phyloP scores from a whole-genome alignment of 2,113 vertebrate species.

The Alces alces region DNA sequence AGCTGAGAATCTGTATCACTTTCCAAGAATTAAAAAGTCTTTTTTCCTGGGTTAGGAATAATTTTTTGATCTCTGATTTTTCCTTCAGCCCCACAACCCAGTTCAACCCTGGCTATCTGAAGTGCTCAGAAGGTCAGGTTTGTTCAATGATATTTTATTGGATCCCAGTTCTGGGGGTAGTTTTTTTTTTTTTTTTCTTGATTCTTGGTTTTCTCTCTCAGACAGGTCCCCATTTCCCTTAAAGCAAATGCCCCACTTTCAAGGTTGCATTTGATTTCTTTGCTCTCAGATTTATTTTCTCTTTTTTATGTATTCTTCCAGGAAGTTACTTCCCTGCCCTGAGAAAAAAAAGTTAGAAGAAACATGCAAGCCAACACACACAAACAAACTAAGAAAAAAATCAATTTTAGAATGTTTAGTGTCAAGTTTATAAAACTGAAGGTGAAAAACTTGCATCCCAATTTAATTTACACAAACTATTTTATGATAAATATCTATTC shows the following conservation, averaged over 20 bases:
- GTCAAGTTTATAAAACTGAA: neutral
- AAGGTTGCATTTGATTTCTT: neutral
- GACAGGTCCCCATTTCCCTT: neutral
- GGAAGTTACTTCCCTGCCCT: neutral
- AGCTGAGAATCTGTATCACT: neutral
- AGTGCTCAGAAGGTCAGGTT: neutral
- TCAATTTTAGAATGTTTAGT: neutral
- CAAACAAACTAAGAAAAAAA: neutral
- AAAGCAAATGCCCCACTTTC: neutral
- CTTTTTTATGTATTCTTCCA: neutral
- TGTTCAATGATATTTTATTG: neutral
- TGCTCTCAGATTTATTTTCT: neutral
- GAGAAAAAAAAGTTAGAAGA: neutral
- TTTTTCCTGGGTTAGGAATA: neutral
- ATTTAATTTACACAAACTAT: neutral
- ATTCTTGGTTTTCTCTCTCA: neutral
- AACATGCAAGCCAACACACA: neutral
- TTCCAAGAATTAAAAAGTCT: neutral
- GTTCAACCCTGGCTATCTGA: neutral
- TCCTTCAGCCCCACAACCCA: neutral
- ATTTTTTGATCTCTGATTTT: neutral
- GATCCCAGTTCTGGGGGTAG: neutral
- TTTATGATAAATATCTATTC: neutral
- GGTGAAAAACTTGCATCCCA: neutral
- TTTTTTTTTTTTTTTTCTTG: neutral